phyloP scores from a whole-genome alignment of 2,797 vertebrate genomes.

The Miichthys miiuy region DNA sequence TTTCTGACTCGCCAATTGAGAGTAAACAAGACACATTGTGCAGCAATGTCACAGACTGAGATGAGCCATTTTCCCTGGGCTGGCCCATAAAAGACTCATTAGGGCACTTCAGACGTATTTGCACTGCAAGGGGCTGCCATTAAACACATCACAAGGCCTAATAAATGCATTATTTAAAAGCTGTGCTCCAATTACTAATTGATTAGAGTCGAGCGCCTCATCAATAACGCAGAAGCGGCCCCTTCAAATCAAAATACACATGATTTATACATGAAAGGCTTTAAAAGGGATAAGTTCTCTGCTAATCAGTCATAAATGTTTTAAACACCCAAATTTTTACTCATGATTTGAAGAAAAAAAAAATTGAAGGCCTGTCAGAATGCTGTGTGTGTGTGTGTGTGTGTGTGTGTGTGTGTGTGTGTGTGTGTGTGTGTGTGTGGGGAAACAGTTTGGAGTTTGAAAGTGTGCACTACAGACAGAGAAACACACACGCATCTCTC shows the following conservation, averaged over 20 bases:
- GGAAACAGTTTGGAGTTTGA: slow-evolving; percentile 55
- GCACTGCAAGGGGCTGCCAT: slow-evolving; percentile 82
- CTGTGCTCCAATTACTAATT: slow-evolving; percentile 89
- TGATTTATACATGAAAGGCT: slow-evolving; percentile 89
- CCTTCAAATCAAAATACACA: slow-evolving; percentile 88
- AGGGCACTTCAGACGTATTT: slow-evolving; percentile 85
- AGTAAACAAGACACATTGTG: slow-evolving; percentile 84
- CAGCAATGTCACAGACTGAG: slow-evolving; percentile 77
- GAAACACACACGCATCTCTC: slow-evolving; percentile 55
- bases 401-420: slow-evolving; percentile 23
- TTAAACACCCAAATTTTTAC: slow-evolving; percentile 81
- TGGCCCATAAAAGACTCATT: slow-evolving; percentile 86
- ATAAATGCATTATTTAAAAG: slow-evolving; percentile 89
- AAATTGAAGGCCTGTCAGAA: slow-evolving; percentile 73
- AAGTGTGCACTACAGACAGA: slow-evolving; percentile 64
- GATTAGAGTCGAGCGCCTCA: slow-evolving; percentile 87
- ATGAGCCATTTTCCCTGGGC: slow-evolving; percentile 80
- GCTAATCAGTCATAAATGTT: slow-evolving; percentile 88
- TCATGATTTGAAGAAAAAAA: slow-evolving; percentile 55
- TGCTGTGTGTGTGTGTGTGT: slow-evolving; percentile 19
- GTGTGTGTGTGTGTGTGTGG: slow-evolving; percentile 30
- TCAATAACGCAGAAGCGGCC: slow-evolving; percentile 87
- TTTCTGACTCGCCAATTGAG: slow-evolving; percentile 63
- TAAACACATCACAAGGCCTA: slow-evolving; percentile 87
- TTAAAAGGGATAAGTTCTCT: slow-evolving; percentile 87